Conservation (phyloP, 2,888 invertebrate genomes). For the Machimus rusticus region DNA sequence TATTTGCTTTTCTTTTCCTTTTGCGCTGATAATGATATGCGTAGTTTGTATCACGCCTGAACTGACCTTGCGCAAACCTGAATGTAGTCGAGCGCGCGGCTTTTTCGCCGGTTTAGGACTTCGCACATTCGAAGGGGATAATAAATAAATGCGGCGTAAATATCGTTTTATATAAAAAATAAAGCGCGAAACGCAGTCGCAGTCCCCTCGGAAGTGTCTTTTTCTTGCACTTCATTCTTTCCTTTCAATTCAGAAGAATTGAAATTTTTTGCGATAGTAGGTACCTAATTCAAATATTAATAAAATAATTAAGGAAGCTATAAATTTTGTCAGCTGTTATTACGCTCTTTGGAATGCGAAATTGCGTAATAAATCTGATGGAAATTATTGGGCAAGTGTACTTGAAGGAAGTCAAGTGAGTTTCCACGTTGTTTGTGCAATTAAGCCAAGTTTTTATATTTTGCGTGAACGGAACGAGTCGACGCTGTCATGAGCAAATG, state of each 20-base stretch:
- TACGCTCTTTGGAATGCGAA: neutral
- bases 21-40: neutral
- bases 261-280: neutral
- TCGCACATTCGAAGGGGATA: neutral
- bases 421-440: neutral
- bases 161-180: neutral
- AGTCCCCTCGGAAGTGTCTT: neutral
- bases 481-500: neutral
- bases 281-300: neutral
- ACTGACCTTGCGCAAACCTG: neutral
- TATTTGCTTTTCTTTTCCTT: neutral
- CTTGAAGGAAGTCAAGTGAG: neutral
- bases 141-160: neutral
- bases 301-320: neutral
- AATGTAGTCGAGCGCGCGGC: neutral
- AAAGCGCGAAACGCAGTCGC: neutral
- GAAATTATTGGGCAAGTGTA: neutral
- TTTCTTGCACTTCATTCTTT: neutral
- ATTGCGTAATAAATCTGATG: neutral
- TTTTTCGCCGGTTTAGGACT: neutral
- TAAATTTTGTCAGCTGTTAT: neutral
- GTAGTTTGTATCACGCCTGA: neutral
- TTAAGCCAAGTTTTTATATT: neutral
- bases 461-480: neutral
- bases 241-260: neutral